Percentiles rank a stretch among this genome's conserved stretches.
Evolutionary conservation across 1,140 invertebrate genomes (phyloP).

Genomic region (Drosophila pruinosa): DNA sequence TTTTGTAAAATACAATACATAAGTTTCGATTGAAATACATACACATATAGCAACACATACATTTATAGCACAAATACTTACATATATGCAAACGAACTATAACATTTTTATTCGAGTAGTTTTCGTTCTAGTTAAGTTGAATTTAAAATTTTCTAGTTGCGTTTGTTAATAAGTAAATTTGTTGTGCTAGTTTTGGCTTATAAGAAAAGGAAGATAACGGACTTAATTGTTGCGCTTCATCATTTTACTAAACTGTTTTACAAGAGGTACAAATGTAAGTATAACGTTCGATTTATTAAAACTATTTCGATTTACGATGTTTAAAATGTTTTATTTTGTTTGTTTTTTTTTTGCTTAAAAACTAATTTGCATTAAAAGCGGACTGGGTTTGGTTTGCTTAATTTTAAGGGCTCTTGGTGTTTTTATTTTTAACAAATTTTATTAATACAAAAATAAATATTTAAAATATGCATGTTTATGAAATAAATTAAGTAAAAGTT

Average conservation of each 20-base stretch:
- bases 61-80: slow-evolving; percentile 59
- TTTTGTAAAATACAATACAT: slow-evolving; percentile 44
- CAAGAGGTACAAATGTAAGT: slow-evolving; percentile 71
- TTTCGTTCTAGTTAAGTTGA: slow-evolving; percentile 24
- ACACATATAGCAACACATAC: slow-evolving; percentile 78
- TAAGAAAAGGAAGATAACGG: slow-evolving; percentile 50
- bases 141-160: slow-evolving; percentile 31
- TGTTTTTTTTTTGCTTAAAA: slow-evolving; percentile 31
- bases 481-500: slow-evolving; percentile 60
- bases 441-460: slow-evolving; percentile 4
- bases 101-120: slow-evolving; percentile 13
- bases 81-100: slow-evolving; percentile 32
- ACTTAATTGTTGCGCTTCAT: slow-evolving; percentile 51
- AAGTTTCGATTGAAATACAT: slow-evolving; percentile 28
- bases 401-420: slow-evolving; percentile 45
- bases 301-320: slow-evolving; percentile 44
- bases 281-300: slow-evolving; percentile 47
- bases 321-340: slow-evolving; percentile 16
- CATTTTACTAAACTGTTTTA: slow-evolving; percentile 24
- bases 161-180: slow-evolving; percentile 30
- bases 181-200: slow-evolving; percentile 48
- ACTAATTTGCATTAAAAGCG: slow-evolving; percentile 59
- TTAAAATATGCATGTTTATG: slow-evolving; percentile 25
- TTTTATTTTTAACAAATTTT: slow-evolving; percentile 39
- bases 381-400: slow-evolving; percentile 49